Percentiles rank a stretch among this genome's conserved stretches.
Evolutionary conservation across 2,797 vertebrate genomes (phyloP).

Genomic region (Phoxinus dragarum): DNA sequence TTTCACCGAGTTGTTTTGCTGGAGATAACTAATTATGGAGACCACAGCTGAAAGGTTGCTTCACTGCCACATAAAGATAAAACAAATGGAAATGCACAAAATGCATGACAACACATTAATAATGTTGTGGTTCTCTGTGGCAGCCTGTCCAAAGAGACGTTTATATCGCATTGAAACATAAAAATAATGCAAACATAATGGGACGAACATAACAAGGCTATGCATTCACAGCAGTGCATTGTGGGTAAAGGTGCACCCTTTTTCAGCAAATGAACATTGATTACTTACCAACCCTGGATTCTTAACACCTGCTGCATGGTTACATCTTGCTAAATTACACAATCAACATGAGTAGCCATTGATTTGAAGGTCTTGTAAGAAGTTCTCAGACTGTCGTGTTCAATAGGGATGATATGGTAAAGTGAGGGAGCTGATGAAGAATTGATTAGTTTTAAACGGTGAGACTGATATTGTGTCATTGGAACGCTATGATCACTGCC

Average conservation of each 20-base stretch:
- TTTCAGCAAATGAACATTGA: constrained; percentile 27
- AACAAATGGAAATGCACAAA: constrained; percentile 25
- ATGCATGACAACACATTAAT: constrained; percentile 25
- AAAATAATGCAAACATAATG: constrained; percentile 10
- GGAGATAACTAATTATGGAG: constrained; percentile 25
- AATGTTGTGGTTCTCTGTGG: not conserved
- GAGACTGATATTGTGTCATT: constrained; percentile 20
- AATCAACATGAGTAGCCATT: constrained; percentile 12
- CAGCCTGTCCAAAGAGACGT: not conserved
- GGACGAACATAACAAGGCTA: not conserved
- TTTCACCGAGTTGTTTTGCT: constrained; percentile 10
- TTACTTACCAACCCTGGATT: not conserved
- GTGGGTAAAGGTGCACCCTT: not conserved
- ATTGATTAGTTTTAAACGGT: constrained; percentile 46
- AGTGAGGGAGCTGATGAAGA: constrained; percentile 40
- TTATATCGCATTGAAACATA: constrained; percentile 8
- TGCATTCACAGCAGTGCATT: constrained; percentile 28
- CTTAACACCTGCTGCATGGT: constrained; percentile 1
- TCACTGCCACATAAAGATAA: constrained; percentile 34
- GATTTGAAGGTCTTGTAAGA: constrained; percentile 33
- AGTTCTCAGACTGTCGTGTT: constrained; percentile 5
- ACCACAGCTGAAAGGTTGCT: constrained; percentile 35
- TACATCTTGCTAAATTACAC: not conserved
- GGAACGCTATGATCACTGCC: not conserved
- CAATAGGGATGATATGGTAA: constrained; percentile 41